Percentiles rank a stretch among this genome's conserved stretches.
Conservation (phyloP, 2,888 invertebrate genomes). For the Drosophila pseudotalamancana region DNA sequence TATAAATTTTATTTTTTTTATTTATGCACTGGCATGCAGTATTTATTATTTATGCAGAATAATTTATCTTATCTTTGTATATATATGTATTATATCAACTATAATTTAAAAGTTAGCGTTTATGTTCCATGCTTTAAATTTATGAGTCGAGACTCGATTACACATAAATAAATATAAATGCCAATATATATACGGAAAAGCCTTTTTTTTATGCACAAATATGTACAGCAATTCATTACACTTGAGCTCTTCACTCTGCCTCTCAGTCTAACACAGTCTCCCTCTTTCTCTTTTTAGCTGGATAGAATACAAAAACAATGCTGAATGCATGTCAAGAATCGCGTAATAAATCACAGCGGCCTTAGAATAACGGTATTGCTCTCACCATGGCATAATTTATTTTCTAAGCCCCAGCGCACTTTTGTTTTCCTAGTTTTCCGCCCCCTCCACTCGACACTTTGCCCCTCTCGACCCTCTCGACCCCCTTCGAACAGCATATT, state of each 20-base stretch:
- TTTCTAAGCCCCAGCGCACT: constrained; percentile 53
- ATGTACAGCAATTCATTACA: constrained; percentile 52
- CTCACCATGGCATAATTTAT: constrained; percentile 61
- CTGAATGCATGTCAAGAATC: constrained; percentile 67
- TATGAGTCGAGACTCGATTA: constrained; percentile 10
- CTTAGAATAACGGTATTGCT: constrained; percentile 24
- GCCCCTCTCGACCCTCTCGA: neutral
- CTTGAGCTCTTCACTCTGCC: neutral
- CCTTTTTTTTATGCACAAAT: constrained; percentile 15
- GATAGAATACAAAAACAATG: constrained; percentile 17
- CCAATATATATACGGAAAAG: constrained; percentile 1
- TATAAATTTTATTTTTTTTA: neutral
- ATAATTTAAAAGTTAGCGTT: constrained; percentile 19
- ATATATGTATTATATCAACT: neutral
- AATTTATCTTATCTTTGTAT: constrained; percentile 18
- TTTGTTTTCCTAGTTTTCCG: constrained; percentile 21
- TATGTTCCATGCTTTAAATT: constrained; percentile 20
- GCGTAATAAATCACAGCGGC: constrained; percentile 66
- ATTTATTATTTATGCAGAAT: constrained; percentile 17
- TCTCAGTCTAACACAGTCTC: neutral
- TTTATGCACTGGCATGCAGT: constrained; percentile 11
- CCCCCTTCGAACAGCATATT: constrained; percentile 43
- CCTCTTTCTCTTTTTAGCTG: neutral
- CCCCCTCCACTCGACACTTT: too few relatives aligned
- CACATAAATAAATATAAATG: constrained; percentile 19